These are phyloP conservation scores for Phrynosoma platyrhinos DNA, from an alignment of 2,113 vertebrate genomes.

Conservation along the genomic window DNA sequence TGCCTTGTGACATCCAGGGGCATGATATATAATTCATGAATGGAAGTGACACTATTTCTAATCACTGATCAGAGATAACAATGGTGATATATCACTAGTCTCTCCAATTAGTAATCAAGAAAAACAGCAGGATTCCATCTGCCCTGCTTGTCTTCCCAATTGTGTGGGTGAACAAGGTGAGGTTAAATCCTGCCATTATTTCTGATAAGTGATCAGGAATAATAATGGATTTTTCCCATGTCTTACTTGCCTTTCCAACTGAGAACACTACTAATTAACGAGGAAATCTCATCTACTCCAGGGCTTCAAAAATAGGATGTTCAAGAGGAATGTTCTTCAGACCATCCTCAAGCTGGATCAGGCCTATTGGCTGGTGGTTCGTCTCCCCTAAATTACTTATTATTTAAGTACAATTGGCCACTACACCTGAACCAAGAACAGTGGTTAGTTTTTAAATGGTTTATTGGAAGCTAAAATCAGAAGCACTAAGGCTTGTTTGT, in stretches of 20 bases:
- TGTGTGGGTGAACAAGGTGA: too few species aligned
- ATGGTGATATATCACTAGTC: not conserved
- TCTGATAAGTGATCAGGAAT: not conserved
- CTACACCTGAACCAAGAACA: not conserved
- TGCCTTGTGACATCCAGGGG: not conserved
- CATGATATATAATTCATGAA: not conserved
- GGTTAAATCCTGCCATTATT: too few species aligned
- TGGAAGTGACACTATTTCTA: not conserved
- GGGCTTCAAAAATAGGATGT: not conserved
- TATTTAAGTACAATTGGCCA: not conserved
- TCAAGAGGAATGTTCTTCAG: not conserved
- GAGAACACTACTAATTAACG: too few species aligned
- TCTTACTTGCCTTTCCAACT: too few species aligned
- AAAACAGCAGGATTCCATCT: not conserved
- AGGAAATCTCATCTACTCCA: too few species aligned
- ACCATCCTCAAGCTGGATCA: not conserved
- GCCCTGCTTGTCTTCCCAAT: too few species aligned
- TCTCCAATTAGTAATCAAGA: not conserved
- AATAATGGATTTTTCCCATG: too few species aligned
- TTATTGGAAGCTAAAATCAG: not conserved
- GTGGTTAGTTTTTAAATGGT: not conserved
- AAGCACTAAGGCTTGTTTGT: too few species aligned
- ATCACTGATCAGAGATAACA: not conserved
- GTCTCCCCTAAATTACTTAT: not conserved
- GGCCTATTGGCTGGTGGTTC: not conserved